Conservation (phyloP, 1,140 invertebrate species). For the Ceratosolen solmsi region DNA sequence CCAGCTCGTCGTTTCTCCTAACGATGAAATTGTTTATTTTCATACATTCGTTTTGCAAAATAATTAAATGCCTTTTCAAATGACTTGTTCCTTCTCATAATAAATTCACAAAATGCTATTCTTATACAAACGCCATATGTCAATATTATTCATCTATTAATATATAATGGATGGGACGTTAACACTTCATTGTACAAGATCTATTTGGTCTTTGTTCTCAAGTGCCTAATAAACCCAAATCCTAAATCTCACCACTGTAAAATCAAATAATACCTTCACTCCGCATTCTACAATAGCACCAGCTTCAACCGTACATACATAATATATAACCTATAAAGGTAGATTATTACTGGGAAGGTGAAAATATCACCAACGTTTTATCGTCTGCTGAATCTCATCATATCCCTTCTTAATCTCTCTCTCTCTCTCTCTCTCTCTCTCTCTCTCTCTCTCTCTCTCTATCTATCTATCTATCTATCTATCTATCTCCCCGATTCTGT, state of each 20-base stretch:
- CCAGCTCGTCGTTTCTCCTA: too few relatives aligned
- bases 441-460: neutral
- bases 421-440: neutral
- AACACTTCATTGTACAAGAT: neutral
- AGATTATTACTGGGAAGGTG: conserved; percentile 38
- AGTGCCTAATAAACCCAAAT: conserved; percentile 30
- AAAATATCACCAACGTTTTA: conserved; percentile 26
- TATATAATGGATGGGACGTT: neutral
- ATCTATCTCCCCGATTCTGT: neutral
- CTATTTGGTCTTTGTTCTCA: neutral
- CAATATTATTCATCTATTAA: too few relatives aligned
- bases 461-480: neutral
- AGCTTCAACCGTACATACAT: conserved; percentile 37
- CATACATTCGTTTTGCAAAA: too few relatives aligned
- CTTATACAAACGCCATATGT: too few relatives aligned
- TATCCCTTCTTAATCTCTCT: neutral
- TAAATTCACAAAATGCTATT: too few relatives aligned
- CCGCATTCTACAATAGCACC: too few relatives aligned
- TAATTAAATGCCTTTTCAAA: too few relatives aligned
- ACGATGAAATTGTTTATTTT: too few relatives aligned
- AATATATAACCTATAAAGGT: conserved; percentile 52
- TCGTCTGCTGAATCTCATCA: neutral
- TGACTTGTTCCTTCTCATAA: too few relatives aligned
- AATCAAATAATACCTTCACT: conserved; percentile 10
- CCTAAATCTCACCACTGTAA: conserved; percentile 11